Percentiles rank a stretch among this genome's conserved stretches.
phyloP scores from a whole-genome alignment of 2,888 invertebrate genomes.

The Microchrysa polita region DNA sequence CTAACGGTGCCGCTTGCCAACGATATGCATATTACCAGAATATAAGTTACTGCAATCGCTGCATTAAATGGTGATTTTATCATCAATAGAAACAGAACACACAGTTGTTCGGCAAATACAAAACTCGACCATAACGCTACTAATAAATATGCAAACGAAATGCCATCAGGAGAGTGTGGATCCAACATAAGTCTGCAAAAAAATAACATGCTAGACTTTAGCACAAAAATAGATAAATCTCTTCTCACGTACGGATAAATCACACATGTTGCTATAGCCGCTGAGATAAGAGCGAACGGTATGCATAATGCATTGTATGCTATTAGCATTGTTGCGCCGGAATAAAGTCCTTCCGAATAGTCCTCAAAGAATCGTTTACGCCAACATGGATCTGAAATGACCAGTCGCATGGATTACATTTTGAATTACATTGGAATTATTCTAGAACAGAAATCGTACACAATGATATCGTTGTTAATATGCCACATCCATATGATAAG shows the following conservation, averaged over 20 bases:
- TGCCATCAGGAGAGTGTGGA: slow-evolving; percentile 59
- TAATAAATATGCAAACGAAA: slow-evolving; percentile 72
- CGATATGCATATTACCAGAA: slow-evolving; percentile 76
- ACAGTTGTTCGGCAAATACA: slow-evolving; percentile 85
- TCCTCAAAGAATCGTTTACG: slow-evolving; percentile 94
- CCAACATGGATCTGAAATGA: slow-evolving; percentile 76
- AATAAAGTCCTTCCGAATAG: slow-evolving; percentile 87
- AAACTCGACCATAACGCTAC: slow-evolving; percentile 86
- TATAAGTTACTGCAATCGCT: slow-evolving; percentile 80
- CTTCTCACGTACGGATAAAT: slow-evolving; percentile 76
- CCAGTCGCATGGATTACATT: too few species aligned
- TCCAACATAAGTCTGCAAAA: slow-evolving; percentile 59
- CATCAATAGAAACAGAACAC: slow-evolving; percentile 82
- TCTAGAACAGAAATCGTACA: slow-evolving; percentile 54
- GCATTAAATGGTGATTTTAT: slow-evolving; percentile 82
- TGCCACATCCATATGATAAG: slow-evolving; percentile 62
- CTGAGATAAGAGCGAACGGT: slow-evolving; percentile 82
- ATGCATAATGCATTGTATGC: slow-evolving; percentile 84
- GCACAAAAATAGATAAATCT: too few species aligned
- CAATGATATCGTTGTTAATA: slow-evolving; percentile 60
- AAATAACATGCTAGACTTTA: too few species aligned
- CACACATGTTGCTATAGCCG: slow-evolving; percentile 76
- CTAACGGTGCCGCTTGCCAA: slow-evolving; percentile 82
- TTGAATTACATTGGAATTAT: too few species aligned
- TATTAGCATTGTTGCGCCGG: slow-evolving; percentile 83